phyloP scores from a whole-genome alignment of 2,113 vertebrate species.

The Lepisosteus oculatus region DNA sequence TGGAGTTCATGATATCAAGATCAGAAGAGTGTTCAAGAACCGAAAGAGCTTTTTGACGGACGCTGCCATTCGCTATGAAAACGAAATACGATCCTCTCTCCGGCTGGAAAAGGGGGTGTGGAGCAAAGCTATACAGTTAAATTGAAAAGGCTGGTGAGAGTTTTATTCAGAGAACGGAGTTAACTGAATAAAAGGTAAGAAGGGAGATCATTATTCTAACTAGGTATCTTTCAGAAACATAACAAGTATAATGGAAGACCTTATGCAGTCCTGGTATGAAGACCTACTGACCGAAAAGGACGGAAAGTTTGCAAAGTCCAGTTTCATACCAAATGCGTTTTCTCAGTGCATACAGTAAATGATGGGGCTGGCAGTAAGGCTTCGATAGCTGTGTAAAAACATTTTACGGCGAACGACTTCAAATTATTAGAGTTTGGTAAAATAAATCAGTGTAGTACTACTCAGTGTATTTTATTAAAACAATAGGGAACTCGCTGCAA shows the following conservation, averaged over 20 bases:
- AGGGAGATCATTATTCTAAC: conserved; percentile 9
- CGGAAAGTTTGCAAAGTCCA: neutral
- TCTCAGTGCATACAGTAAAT: too few relatives aligned
- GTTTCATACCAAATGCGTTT: too few relatives aligned
- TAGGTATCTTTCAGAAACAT: neutral
- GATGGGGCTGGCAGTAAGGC: too few relatives aligned
- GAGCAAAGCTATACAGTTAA: conserved; percentile 53
- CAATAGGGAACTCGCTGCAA: too few relatives aligned
- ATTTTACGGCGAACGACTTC: too few relatives aligned
- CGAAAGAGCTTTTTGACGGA: conserved; percentile 19
- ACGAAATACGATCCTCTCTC: conserved; percentile 59
- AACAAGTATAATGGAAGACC: neutral
- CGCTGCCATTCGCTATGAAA: conserved; percentile 40
- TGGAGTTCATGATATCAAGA: neutral
- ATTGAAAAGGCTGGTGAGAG: conserved; percentile 57
- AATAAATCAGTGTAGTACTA: too few relatives aligned
- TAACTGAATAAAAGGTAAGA: conserved; percentile 59
- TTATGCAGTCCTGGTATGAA: neutral
- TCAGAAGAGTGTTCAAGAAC: neutral
- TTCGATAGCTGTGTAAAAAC: too few relatives aligned
- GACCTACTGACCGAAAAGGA: neutral
- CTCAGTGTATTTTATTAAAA: too few relatives aligned
- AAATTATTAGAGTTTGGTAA: too few relatives aligned
- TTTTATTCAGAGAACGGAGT: conserved; percentile 45
- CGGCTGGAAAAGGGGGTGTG: conserved; percentile 55